A percentile compares a stretch with the other conserved stretches of the same genome.
Conservation (phyloP, 2,797 vertebrate genomes). For the Sebastes nivosus region DNA sequence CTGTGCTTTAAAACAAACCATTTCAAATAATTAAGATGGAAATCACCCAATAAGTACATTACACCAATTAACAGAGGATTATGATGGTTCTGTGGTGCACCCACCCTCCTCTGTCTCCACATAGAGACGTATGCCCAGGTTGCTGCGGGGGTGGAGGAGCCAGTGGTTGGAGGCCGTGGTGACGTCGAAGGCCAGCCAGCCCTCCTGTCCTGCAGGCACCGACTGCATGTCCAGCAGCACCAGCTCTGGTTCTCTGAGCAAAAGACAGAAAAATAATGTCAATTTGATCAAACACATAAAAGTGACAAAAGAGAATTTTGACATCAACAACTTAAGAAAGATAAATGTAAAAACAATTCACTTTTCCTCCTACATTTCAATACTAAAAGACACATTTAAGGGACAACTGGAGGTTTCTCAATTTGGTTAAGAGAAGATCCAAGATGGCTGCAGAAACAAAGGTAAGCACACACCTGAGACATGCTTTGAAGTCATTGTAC, state of each 20-base stretch:
- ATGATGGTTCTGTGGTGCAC: not conserved
- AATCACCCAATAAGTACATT: not conserved
- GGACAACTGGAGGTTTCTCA: too few relatives aligned
- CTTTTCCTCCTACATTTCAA: not conserved
- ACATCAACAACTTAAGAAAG: not conserved
- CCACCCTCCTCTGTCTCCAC: slow-evolving; percentile 94
- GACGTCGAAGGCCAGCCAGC: slow-evolving; percentile 95
- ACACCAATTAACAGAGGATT: not conserved
- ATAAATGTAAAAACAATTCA: not conserved
- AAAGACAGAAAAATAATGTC: not conserved
- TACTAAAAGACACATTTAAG: not conserved
- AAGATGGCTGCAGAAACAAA: not conserved
- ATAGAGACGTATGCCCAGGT: slow-evolving; percentile 92
- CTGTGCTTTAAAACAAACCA: not conserved
- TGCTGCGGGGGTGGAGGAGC: slow-evolving; percentile 87
- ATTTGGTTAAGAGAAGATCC: not conserved
- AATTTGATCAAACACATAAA: not conserved
- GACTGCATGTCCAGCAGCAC: slow-evolving; percentile 94
- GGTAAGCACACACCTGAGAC: not conserved
- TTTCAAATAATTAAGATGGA: not conserved
- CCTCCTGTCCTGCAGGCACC: slow-evolving; percentile 88
- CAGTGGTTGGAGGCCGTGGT: slow-evolving; percentile 92
- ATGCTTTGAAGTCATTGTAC: not conserved
- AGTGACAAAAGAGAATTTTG: too few relatives aligned
- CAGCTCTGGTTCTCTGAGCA: slow-evolving; percentile 89